Conservation (phyloP, 2,113 vertebrate genomes). For the Cyphomyrus plagiostoma region DNA sequence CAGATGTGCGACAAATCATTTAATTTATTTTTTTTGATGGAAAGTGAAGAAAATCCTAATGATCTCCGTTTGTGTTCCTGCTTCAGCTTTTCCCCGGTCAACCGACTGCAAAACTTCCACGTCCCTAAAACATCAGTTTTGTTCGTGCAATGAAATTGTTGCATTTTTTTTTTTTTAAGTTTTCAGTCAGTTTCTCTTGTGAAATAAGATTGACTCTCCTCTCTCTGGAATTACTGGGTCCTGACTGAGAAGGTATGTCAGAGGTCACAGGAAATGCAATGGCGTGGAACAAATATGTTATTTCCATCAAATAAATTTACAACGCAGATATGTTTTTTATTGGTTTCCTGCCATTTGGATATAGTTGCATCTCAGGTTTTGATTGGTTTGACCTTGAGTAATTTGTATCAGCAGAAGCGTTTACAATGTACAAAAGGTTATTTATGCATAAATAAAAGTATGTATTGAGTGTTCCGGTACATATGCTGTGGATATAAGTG, state of each 20-base stretch:
- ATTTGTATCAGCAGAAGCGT: background rate
- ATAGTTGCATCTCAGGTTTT: background rate
- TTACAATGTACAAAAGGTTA: background rate
- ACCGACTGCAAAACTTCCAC: background rate
- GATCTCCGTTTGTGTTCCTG: background rate
- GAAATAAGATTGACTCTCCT: background rate
- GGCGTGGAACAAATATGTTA: background rate
- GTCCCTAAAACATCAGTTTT: background rate
- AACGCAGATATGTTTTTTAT: background rate
- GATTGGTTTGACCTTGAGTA: background rate
- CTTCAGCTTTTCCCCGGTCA: background rate
- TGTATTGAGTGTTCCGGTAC: background rate
- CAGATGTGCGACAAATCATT: background rate
- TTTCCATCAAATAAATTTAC: background rate
- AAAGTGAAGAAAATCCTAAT: background rate
- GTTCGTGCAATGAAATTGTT: background rate
- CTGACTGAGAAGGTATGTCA: background rate
- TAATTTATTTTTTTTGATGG: background rate
- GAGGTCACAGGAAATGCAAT: background rate
- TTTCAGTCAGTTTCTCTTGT: background rate
- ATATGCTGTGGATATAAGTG: background rate
- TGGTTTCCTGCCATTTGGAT: background rate
- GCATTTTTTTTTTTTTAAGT: background rate
- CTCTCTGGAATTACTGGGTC: background rate
- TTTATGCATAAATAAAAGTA: constrained; percentile 18